Base-by-base conservation (phyloP, 1,140 invertebrate species). In the Liolophura sinensis region DNA sequence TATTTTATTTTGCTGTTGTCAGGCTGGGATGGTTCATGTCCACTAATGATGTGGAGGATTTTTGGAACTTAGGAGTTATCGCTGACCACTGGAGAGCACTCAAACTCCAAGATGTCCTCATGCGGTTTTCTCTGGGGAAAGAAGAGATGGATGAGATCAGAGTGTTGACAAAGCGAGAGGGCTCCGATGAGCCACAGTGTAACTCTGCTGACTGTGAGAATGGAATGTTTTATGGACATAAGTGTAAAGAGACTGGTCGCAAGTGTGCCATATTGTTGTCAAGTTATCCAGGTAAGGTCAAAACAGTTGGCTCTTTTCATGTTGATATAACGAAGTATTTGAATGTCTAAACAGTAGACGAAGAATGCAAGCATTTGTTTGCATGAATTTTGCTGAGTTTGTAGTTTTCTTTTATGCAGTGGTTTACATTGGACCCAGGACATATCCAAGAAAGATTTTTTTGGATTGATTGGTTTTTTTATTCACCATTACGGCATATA, bases 21-120 rank as follows among this genome's bases (percentile, higher is more conserved):
- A 88, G 90, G 62, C 91, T 90, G 76, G 90, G 90, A 7, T 92
- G 91, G 91, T 92, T 90, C 73, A 87, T 92, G 52, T 89, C 83
- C 1, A 70, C 73, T 20, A 70, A 72, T 55, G 70, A 72, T 15
- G 75, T 78, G 0, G 68, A 81, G n/a, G 68, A 77, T 20, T 68
- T 74, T n/a, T 67, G 68, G 31, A 46, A 69, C 15, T 62, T 72
- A 71, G 50, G 71, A 50, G 70, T 70, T 14, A 72, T 80, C 16
- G 62, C 79, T 40, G 76, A 81, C 65, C 77, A 82, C 62, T 82
- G 76, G 80, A 68, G 72, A 60, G 69, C 79, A 1, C 64, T 80
- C 27, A 57, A 70, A 6, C 59, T 68, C 31, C 56, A 62, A 40
- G 46, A 68, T n/a, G 68, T 78, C 7, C 60, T 64, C 25, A 50